Evolutionary conservation across 2,888 invertebrate species (phyloP).

Genomic region (Caenorhabditis zanzibari): DNA sequence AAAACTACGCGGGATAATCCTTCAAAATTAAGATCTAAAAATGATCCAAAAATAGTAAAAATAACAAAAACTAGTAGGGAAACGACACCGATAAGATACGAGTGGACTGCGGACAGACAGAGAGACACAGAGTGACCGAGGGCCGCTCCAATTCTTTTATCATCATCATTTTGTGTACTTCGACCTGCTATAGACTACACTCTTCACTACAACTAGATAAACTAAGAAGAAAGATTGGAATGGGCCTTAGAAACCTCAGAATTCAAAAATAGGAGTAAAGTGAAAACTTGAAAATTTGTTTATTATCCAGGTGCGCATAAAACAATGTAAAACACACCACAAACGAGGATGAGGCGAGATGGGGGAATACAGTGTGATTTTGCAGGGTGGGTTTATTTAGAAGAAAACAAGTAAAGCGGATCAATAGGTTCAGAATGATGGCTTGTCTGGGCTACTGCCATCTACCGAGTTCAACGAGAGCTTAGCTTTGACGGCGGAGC

Average conservation of each 20-base stretch:
- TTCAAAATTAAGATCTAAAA: conserved; percentile 5
- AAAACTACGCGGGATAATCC: background rate
- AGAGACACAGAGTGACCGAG: conserved; percentile 30
- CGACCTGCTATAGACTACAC: conserved; percentile 36
- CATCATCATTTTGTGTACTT: conserved; percentile 50
- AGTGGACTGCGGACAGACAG: too few relatives aligned
- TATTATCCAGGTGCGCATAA: conserved; percentile 20
- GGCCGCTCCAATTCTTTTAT: conserved; percentile 33
- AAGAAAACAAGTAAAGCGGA: conserved; percentile 33
- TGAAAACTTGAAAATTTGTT: background rate
- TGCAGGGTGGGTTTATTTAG: background rate
- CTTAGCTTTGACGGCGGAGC: conserved; percentile 69
- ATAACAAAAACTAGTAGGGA: conserved; percentile 10
- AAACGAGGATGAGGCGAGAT: background rate
- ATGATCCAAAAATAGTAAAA: conserved; percentile 4
- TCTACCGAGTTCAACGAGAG: conserved; percentile 50
- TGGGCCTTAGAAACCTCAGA: conserved; percentile 23
- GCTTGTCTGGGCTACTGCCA: conserved; percentile 6
- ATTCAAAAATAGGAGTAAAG: background rate
- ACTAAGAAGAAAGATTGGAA: background rate
- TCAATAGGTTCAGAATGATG: background rate
- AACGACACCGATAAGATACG: conserved; percentile 17
- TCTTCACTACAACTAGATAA: conserved; percentile 46
- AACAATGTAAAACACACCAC: background rate
- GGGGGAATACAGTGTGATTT: background rate